Evolutionary conservation across 2,113 vertebrate genomes (phyloP).

Genomic region (Oreochromis aureus): DNA sequence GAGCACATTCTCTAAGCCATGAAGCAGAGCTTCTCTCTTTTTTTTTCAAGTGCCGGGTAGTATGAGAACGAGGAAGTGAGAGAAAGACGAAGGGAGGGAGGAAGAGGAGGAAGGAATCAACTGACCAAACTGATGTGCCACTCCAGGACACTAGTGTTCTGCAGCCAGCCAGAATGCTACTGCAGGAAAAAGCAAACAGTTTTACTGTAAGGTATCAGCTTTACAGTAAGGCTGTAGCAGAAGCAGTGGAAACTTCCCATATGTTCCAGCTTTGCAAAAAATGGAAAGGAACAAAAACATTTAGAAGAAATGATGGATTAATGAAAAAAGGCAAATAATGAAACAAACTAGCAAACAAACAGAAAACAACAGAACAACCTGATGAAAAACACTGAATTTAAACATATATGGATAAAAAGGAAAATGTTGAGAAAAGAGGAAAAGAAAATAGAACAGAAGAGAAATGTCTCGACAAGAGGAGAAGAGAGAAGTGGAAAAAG

Average conservation of each 20-base stretch:
- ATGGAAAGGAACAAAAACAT: not conserved
- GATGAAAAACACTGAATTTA: not conserved
- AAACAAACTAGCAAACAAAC: not conserved
- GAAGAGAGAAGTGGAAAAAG: not conserved
- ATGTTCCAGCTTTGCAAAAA: not conserved
- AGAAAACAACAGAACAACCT: not conserved
- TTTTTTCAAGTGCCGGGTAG: constrained; percentile 67
- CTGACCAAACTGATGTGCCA: constrained; percentile 52
- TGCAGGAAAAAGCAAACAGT: constrained; percentile 23
- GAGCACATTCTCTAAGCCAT: constrained; percentile 65
- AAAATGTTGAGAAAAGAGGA: not conserved
- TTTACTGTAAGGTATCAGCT: constrained; percentile 3
- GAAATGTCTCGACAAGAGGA: not conserved
- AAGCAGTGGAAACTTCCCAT: not conserved
- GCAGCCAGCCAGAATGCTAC: constrained; percentile 20
- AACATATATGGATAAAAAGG: not conserved
- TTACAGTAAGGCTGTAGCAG: not conserved
- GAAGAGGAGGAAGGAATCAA: constrained; percentile 46
- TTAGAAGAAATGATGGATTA: not conserved
- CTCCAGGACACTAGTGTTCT: constrained; percentile 24
- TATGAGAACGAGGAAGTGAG: constrained; percentile 43
- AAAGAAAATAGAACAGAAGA: not conserved
- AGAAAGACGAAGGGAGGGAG: constrained; percentile 53
- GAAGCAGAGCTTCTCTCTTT: constrained; percentile 40
- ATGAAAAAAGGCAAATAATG: not conserved